Conservation (phyloP, 2,888 invertebrate genomes). For the Tryphoninae sp. region DNA sequence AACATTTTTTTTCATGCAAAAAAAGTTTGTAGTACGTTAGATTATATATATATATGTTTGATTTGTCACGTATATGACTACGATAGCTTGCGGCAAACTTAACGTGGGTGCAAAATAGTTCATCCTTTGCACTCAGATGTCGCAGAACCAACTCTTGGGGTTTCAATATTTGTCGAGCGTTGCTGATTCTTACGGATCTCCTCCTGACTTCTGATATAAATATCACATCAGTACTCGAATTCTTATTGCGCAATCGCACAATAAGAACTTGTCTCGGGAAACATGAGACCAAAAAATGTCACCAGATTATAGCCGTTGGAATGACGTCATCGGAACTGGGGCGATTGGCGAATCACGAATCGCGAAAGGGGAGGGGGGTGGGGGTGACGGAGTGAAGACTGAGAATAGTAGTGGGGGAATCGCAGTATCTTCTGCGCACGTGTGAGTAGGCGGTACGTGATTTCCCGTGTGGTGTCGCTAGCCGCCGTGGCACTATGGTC, state of each 20-base stretch:
- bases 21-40: too few species aligned
- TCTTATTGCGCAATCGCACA: slow-evolving; percentile 10
- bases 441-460: slow-evolving; percentile 69
- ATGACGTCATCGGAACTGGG: slow-evolving; percentile 70
- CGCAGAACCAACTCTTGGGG: too few species aligned
- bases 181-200: too few species aligned
- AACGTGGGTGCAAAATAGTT: too few species aligned
- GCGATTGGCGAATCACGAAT: slow-evolving; percentile 20
- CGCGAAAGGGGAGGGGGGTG: neutral
- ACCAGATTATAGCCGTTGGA: slow-evolving; percentile 31
- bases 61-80: too few species aligned
- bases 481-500: slow-evolving; percentile 46
- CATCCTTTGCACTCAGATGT: too few species aligned
- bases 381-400: slow-evolving; percentile 13
- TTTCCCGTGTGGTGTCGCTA: slow-evolving; percentile 58
- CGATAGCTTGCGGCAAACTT: too few species aligned
- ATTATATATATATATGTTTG: too few species aligned
- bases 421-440: slow-evolving; percentile 66
- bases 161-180: too few species aligned
- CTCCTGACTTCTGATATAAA: neutral
- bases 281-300: slow-evolving; percentile 47
- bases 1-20: too few species aligned
- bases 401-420: neutral
- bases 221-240: slow-evolving; percentile 2
- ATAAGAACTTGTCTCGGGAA: slow-evolving; percentile 22